These are phyloP conservation scores for Brachypalpus laphriformis DNA, from an alignment of 2,888 invertebrate genomes.

Conservation along the genomic window DNA sequence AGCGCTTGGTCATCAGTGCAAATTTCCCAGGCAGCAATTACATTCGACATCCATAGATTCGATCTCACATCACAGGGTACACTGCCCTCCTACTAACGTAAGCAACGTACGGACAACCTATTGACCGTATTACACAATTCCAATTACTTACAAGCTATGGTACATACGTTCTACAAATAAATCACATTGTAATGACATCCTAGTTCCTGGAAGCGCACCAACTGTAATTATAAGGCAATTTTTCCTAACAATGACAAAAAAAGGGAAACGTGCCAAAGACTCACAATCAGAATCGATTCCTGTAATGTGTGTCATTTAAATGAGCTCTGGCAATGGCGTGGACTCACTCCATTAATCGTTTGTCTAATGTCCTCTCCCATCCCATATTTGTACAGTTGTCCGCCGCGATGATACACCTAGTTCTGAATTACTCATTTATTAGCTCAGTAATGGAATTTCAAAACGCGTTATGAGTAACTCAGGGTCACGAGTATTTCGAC, in stretches of 20 bases:
- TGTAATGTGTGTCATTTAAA: constrained; percentile 20
- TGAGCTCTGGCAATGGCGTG: not conserved
- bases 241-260: not conserved
- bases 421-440: not conserved
- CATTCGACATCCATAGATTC: too few species aligned
- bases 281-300: constrained; percentile 31
- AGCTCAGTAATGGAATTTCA: not conserved
- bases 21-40: too few species aligned
- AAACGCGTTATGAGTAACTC: not conserved
- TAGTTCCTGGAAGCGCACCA: constrained; percentile 29
- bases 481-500: not conserved
- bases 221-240: constrained; percentile 14
- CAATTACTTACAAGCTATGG: not conserved
- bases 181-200: constrained; percentile 3
- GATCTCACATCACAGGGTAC: too few species aligned
- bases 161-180: not conserved
- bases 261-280: constrained; percentile 29
- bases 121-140: not conserved
- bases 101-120: not conserved
- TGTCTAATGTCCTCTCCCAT: constrained; percentile 1
- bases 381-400: not conserved
- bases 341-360: constrained; percentile 8
- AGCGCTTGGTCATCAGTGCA: too few species aligned
- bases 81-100: too few species aligned
- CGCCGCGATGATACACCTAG: not conserved